Evolutionary conservation across 2,797 vertebrate genomes (phyloP).

Genomic region (Psittacula derbiana): DNA sequence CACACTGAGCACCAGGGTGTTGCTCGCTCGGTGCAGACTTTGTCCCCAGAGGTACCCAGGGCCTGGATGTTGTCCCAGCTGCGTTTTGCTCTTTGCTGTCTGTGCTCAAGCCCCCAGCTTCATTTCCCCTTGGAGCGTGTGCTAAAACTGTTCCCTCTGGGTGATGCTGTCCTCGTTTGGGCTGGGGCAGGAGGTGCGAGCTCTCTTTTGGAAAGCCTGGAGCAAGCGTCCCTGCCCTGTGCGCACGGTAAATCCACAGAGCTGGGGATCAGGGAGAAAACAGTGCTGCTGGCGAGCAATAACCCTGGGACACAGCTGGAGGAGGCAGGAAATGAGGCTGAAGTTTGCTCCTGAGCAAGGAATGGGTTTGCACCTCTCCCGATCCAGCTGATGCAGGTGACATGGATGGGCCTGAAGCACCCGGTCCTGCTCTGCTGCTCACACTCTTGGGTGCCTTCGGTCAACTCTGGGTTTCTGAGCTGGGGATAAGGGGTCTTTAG

Average conservation of each 20-base stretch:
- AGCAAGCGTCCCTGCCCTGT: accelerated
- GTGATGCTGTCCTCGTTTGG: background rate
- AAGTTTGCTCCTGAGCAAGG: background rate
- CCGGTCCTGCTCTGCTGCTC: background rate
- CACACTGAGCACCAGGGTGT: background rate
- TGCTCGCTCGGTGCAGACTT: accelerated
- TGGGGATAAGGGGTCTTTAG: background rate
- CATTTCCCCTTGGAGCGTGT: accelerated
- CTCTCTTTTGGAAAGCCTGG: background rate
- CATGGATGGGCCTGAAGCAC: accelerated
- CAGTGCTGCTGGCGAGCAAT: accelerated
- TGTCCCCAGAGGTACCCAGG: background rate
- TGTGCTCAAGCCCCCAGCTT: background rate
- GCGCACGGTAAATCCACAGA: accelerated
- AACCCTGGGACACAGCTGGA: background rate
- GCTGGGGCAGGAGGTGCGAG: background rate
- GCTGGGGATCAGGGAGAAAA: background rate
- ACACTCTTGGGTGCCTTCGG: accelerated
- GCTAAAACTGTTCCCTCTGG: background rate
- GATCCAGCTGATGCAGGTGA: background rate
- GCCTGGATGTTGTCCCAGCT: background rate
- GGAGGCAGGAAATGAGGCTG: background rate
- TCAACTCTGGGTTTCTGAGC: background rate
- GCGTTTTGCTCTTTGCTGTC: background rate
- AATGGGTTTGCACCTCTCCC: accelerated